Conservation (phyloP, 2,113 vertebrate genomes). For the Thymallus thymallus region DNA sequence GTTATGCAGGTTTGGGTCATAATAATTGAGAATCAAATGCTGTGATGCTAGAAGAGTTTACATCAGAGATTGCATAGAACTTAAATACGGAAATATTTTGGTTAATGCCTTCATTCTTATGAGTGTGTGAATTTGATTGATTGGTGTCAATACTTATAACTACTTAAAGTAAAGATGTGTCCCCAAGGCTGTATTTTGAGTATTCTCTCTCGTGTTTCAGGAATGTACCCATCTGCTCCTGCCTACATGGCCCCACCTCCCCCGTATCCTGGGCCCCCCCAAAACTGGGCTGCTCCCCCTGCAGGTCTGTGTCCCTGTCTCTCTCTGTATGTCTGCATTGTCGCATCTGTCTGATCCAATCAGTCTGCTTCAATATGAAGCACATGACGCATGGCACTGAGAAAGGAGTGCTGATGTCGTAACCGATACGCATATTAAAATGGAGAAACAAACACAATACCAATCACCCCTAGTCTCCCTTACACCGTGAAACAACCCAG, state of each 20-base stretch:
- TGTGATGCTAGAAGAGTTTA: not conserved
- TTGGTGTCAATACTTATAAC: conserved; percentile 2
- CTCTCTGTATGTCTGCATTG: conserved; percentile 40
- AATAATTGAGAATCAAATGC: not conserved
- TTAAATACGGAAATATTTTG: not conserved
- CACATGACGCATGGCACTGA: conserved; percentile 33
- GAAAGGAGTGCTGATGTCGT: conserved; percentile 45
- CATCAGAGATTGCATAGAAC: not conserved
- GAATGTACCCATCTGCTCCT: conserved; percentile 76
- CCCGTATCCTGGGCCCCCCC: conserved; percentile 79
- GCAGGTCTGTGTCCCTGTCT: conserved; percentile 44
- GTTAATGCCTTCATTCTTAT: too few relatives aligned
- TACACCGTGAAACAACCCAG: conserved; percentile 60
- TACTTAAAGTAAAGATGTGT: not conserved
- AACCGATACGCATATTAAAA: conserved; percentile 32
- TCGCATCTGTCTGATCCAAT: conserved; percentile 59
- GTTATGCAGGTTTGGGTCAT: not conserved
- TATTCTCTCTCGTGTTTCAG: conserved; percentile 59
- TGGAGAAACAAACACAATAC: conserved; percentile 19
- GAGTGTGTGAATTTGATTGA: not conserved
- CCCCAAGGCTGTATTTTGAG: not conserved
- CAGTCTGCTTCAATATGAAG: conserved; percentile 55
- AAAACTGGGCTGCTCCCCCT: conserved; percentile 65
- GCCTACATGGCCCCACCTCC: conserved; percentile 82
- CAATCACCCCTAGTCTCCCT: conserved; percentile 37